Evolutionary conservation across 1,140 invertebrate species (phyloP), one percentile per base, ranked within the genome.

Genomic region (honey bee (Apis mellifera)): DNA sequence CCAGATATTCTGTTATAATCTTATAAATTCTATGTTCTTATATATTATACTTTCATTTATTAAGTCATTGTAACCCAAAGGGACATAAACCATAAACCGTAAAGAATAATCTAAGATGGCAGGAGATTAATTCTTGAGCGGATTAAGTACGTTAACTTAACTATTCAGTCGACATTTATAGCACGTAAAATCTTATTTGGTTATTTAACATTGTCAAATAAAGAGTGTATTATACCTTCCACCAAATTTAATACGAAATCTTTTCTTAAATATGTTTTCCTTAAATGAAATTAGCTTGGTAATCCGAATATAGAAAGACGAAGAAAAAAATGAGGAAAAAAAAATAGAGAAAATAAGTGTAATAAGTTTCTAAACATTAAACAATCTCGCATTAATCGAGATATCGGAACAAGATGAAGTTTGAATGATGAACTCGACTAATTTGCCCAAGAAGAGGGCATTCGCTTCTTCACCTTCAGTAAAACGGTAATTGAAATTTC

Each of bases 291-390:
- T 64, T 64, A 64, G 60, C 23, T 64, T n/a, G 55, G 3, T 17
- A n/a, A 21, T 9, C 8, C 7, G 21, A n/a, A n/a, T n/a, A 9
- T 59, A 8, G 21, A 21, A 17, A 59, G 1, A 17, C 5, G 32
- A 42, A 42, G 32, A 42, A 42, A 7, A 42, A 42, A 42, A 42
- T 42, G 3, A 42, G 32, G 0, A 59, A 17, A 59, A 9, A 59
- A 19, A 21, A 9, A 59, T 17, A 21, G 57, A 59, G 1, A 17
- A 19, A 59, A 17, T 19, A 19, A 23, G n/a, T 9, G n/a, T n/a
- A n/a, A n/a, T n/a, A n/a, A n/a, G n/a, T 64, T 23, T n/a, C 13
- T 48, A 68, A 68, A 48, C 50, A 68, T 68, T 68, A 68, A 68
- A 48, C 42, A 68, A 68, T 68, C 65, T 48, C n/a, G 21, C 19